Conservation (phyloP, 2,888 invertebrate genomes). For the Nemoura dubitans region DNA sequence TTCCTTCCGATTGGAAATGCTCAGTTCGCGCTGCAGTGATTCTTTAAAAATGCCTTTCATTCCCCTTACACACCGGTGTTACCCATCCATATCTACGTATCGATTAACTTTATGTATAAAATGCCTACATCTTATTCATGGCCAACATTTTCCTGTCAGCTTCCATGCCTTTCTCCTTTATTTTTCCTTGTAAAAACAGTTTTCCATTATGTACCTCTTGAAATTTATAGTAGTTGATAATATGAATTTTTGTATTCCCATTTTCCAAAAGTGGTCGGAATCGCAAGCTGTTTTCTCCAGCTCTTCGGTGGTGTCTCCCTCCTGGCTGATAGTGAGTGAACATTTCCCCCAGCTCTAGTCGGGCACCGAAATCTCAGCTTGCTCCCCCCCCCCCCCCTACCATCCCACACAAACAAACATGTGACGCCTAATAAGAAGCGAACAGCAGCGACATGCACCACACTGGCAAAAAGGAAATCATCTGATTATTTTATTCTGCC, state of each 20-base stretch:
- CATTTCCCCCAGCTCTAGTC: background rate
- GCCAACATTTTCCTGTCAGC: background rate
- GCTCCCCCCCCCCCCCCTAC: too few relatives aligned
- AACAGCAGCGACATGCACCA: background rate
- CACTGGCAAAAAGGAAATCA: conserved; percentile 7
- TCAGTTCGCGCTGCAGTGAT: conserved; percentile 25
- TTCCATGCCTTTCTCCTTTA: background rate
- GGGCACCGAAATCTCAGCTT: background rate
- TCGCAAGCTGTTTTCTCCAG: background rate
- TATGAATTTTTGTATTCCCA: conserved; percentile 10
- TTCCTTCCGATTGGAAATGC: conserved; percentile 36
- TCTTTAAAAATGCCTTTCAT: conserved; percentile 2
- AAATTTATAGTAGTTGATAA: conserved; percentile 9
- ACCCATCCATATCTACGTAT: conserved; percentile 15
- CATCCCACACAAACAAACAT: background rate
- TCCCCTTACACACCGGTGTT: background rate
- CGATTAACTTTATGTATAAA: conserved; percentile 16
- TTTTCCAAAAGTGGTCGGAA: background rate
- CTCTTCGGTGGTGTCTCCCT: background rate
- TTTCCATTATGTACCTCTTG: conserved; percentile 9
- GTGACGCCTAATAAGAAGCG: background rate
- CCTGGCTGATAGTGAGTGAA: background rate
- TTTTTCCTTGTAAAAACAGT: background rate
- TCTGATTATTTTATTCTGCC: background rate
- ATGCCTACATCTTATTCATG: conserved; percentile 14